A percentile compares a stretch with the other conserved stretches of the same genome.
These are phyloP conservation scores for Embiotoca jacksoni DNA, from an alignment of 2,113 vertebrate genomes.

Conservation along the genomic window DNA sequence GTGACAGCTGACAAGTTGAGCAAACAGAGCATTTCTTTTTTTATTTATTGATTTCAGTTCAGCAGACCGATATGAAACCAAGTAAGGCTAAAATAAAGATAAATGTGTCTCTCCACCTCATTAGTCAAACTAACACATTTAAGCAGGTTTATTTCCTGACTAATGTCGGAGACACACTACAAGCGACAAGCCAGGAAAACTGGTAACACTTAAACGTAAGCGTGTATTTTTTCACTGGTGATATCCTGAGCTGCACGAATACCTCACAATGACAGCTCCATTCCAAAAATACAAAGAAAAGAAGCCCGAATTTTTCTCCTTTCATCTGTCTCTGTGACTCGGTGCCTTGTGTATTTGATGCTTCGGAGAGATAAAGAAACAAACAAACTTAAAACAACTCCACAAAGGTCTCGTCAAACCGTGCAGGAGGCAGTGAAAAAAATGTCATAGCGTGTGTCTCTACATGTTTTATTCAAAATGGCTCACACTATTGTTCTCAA, in stretches of 20 bases:
- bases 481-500: neutral
- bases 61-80: no score
- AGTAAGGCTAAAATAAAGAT: no score
- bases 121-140: neutral
- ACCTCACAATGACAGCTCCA: conserved; percentile 9
- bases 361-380: conserved; percentile 22
- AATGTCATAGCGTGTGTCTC: neutral
- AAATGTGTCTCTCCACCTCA: neutral
- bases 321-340: conserved; percentile 42
- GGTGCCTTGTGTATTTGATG: conserved; percentile 15
- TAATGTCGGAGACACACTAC: neutral
- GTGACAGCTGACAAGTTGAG: neutral
- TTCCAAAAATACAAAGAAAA: conserved; percentile 43
- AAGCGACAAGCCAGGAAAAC: conserved; percentile 10
- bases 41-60: no score
- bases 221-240: conserved; percentile 5
- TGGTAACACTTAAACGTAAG: neutral
- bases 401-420: conserved; percentile 12
- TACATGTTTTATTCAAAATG: conserved; percentile 16
- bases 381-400: conserved; percentile 37
- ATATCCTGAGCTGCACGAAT: neutral
- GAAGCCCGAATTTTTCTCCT: conserved; percentile 22
- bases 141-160: conserved; percentile 10
- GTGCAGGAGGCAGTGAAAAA: conserved; percentile 19
- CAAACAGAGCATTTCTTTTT: no score